Evolutionary conservation across 64 coral and sea anemone genomes (phyloP), one percentile per base, ranked within the genome.

Genomic region (Stylophora pistillata): DNA sequence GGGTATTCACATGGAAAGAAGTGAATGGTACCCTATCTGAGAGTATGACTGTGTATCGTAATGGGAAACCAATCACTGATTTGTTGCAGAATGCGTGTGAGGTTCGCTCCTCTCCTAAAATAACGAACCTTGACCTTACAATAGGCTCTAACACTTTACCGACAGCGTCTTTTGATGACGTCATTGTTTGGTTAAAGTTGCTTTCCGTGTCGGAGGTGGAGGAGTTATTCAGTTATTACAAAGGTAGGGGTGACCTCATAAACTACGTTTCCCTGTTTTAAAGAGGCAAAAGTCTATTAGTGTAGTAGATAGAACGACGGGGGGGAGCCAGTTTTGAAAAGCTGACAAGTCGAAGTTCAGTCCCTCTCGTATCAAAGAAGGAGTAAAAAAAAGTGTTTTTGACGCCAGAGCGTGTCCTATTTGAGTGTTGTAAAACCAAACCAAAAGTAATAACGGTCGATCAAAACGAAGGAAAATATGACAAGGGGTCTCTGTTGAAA

Each of bases 131-230:
- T 15, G 71, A 2, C 71, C 17, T 74, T 29, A 33, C 71, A 37
- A 32, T 74, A 74, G 71, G 71, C 28, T 74, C 71, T 74, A 17
- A 16, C 13, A 74, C 71, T 15, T 74, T 74, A 74, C 71, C 71
- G 29, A 74, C 28, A 74, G 71, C 71, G 30, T 74, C 71, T 13
- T 32, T 74, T 18, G 71, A 74, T 74, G 71, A 74, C 17, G 28
- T 74, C 71, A 74, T 41, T 28, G 71, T 74, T 74, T 74, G 30
- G 17, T 28, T 12, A 32, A 30, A 16, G 33, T 34, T 30, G 13
- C 71, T 74, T 74, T 74, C 71, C 32, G 14, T 10, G 32, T 74
- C 30, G 2, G 28, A 74, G 71, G 71, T 74, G 31, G 71, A 74
- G 2, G 32, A 74, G 18, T 74, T 74, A 29, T 74, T 74, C 18